Conservation (phyloP, 2,113 vertebrate genomes). For the Notarius quadriscutis region DNA sequence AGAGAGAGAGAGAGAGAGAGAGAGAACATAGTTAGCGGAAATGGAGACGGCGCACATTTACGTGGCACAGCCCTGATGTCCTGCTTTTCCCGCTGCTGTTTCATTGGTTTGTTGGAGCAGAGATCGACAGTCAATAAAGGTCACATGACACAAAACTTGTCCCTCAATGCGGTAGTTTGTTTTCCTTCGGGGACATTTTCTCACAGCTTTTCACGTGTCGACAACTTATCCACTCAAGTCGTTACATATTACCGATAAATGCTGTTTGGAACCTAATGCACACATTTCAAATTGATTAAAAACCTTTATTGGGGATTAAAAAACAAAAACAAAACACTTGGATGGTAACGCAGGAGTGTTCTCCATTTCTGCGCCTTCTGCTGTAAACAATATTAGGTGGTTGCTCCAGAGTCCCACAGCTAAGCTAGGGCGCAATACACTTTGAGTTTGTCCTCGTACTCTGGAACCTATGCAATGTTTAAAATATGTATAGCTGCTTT, state of each 20-base stretch:
- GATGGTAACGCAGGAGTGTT: neutral
- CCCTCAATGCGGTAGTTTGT: neutral
- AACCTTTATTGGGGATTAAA: too few relatives aligned
- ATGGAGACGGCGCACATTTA: neutral
- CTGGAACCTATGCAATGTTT: too few relatives aligned
- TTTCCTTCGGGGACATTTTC: neutral
- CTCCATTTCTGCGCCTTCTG: neutral
- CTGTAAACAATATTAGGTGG: conserved; percentile 5
- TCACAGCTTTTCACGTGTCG: neutral
- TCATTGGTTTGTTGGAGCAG: neutral
- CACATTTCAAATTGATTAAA: neutral
- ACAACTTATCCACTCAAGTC: neutral
- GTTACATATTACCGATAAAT: neutral
- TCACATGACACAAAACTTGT: neutral
- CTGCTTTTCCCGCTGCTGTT: neutral
- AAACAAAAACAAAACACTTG: neutral
- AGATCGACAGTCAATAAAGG: neutral
- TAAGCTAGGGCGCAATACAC: neutral
- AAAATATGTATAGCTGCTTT: neutral
- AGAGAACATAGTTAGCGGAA: neutral
- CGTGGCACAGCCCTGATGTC: neutral
- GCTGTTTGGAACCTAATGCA: neutral
- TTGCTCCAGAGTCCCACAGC: conserved; percentile 17
- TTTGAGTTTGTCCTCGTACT: neutral
- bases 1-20: too few relatives aligned